Conservation (phyloP, 2,888 invertebrate genomes). For the Diplazon laetatorius region DNA sequence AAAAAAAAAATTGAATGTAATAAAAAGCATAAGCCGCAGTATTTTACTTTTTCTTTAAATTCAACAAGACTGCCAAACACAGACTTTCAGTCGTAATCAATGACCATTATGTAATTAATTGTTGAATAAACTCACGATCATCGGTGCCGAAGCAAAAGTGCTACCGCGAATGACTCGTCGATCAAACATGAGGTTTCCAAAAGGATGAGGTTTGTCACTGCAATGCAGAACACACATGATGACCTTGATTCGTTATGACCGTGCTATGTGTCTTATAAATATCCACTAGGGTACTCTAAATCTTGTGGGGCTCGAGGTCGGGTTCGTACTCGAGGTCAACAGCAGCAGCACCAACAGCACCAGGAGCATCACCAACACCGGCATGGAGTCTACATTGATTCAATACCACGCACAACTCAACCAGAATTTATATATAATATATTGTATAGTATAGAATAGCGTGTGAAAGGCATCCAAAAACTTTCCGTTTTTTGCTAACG, state of each 20-base stretch:
- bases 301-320: slow-evolving; percentile 59
- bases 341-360: slow-evolving; percentile 25
- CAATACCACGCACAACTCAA: slow-evolving; percentile 48
- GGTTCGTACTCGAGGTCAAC: slow-evolving; percentile 32
- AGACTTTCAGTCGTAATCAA: no score
- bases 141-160: slow-evolving; percentile 85
- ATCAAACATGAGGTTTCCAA: slow-evolving; percentile 95
- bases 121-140: slow-evolving; percentile 76
- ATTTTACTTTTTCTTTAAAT: no score
- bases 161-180: slow-evolving; percentile 93
- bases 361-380: slow-evolving; percentile 14
- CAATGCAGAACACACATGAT: slow-evolving; percentile 73
- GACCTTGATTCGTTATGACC: slow-evolving; percentile 46
- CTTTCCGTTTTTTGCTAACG: slow-evolving; percentile 39
- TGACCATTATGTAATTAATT: background rate
- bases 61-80: no score
- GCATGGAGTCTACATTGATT: slow-evolving; percentile 46
- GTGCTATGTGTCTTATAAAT: slow-evolving; percentile 28
- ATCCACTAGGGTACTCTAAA: slow-evolving; percentile 52
- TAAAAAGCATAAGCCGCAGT: no score
- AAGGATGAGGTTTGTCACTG: slow-evolving; percentile 84
- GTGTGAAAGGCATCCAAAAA: slow-evolving; percentile 62
- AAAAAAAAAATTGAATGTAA: no score
- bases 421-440: slow-evolving; percentile 19
- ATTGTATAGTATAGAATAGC: no score